phyloP scores from a whole-genome alignment of 2,797 vertebrate species.

The Acanthurus tractus region DNA sequence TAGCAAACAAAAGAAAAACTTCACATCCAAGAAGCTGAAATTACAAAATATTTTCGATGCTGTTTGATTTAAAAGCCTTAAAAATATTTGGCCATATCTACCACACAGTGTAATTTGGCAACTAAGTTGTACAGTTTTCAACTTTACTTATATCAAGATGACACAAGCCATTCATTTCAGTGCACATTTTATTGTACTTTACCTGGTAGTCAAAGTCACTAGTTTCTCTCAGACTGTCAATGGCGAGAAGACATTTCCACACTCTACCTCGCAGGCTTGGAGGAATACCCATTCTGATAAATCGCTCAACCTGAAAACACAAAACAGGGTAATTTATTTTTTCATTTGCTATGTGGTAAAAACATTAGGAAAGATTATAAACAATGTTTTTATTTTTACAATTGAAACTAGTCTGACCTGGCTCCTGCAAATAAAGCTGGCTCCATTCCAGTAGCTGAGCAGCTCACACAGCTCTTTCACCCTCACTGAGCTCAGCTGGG shows the following conservation, averaged over 20 bases:
- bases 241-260: constrained; percentile 83
- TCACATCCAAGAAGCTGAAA: too few relatives aligned
- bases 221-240: constrained; percentile 66
- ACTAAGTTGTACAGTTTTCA: neutral
- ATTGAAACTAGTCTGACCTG: constrained; percentile 68
- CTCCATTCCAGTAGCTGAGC: constrained; percentile 86
- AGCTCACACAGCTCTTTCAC: constrained; percentile 85
- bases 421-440: constrained; percentile 83
- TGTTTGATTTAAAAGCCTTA: too few relatives aligned
- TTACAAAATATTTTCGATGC: too few relatives aligned
- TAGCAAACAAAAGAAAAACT: neutral
- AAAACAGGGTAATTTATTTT: neutral
- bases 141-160: neutral
- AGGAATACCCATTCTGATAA: constrained; percentile 83
- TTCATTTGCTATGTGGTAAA: neutral
- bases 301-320: constrained; percentile 80
- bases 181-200: neutral
- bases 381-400: neutral
- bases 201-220: constrained; percentile 85
- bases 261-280: constrained; percentile 78
- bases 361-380: neutral
- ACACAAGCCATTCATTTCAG: neutral
- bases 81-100: too few relatives aligned
- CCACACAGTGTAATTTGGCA: neutral
- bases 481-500: constrained; percentile 74